These are phyloP conservation scores for Cephus rjabovi DNA, from an alignment of 2,888 invertebrate genomes.

Conservation along the genomic window DNA sequence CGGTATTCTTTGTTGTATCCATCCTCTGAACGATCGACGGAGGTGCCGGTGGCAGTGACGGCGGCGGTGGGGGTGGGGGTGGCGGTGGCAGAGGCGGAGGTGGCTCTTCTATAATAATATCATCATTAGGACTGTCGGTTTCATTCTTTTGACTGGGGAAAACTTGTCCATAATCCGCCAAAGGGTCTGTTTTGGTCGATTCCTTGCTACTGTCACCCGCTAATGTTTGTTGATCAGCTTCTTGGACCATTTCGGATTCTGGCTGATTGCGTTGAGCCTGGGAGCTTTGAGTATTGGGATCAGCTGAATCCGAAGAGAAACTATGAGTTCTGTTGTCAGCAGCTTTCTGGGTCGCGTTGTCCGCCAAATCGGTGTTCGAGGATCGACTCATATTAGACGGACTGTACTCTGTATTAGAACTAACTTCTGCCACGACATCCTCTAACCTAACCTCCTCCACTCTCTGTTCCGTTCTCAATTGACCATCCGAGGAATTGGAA, in stretches of 20 bases:
- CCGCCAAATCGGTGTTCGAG: constrained; percentile 47
- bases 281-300: not conserved
- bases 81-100: constrained; percentile 24
- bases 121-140: constrained; percentile 41
- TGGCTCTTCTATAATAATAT: constrained; percentile 48
- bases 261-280: constrained; percentile 20
- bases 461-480: constrained; percentile 58
- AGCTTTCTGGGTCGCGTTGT: constrained; percentile 49
- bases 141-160: constrained; percentile 44
- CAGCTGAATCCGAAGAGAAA: not conserved
- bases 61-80: constrained; percentile 12
- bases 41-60: constrained; percentile 25
- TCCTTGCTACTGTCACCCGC: constrained; percentile 35
- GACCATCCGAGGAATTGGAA: constrained; percentile 62
- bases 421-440: constrained; percentile 60
- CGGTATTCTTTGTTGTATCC: constrained; percentile 23
- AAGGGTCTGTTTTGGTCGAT: constrained; percentile 32
- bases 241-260: constrained; percentile 34
- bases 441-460: constrained; percentile 62
- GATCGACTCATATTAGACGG: constrained; percentile 51
- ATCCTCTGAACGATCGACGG: constrained; percentile 28
- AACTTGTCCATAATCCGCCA: constrained; percentile 42
- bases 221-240: constrained; percentile 36
- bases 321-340: constrained; percentile 36
- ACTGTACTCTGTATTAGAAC: constrained; percentile 55